phyloP scores from a whole-genome alignment of 2,888 invertebrate species.

The Chymomyza fuscimana region DNA sequence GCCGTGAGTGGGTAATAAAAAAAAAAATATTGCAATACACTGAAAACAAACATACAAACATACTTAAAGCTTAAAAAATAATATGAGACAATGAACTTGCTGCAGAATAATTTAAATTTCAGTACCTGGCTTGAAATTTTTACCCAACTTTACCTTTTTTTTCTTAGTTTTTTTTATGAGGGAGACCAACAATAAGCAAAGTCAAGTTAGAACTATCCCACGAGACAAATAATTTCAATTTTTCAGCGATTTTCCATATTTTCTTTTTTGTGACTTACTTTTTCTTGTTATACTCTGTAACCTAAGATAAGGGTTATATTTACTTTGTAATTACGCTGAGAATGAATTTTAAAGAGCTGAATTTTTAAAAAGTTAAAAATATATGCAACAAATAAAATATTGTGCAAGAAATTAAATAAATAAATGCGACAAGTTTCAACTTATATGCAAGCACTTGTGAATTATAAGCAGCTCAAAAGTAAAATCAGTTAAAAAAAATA shows the following conservation, averaged over 20 bases:
- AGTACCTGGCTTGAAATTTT: not conserved
- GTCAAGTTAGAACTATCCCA: slow-evolving; percentile 27
- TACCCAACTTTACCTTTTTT: not conserved
- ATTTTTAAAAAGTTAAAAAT: too few species aligned
- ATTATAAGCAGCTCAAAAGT: too few species aligned
- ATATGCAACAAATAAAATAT: too few species aligned
- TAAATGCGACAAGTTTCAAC: too few species aligned
- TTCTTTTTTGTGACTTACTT: not conserved
- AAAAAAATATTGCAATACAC: slow-evolving; percentile 47
- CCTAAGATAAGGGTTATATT: not conserved
- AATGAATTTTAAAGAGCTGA: too few species aligned
- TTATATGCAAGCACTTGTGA: too few species aligned
- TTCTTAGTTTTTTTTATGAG: not conserved
- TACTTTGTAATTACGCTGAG: too few species aligned
- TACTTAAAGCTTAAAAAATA: slow-evolving; percentile 30
- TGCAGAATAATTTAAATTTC: slow-evolving; percentile 24
- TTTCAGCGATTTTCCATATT: slow-evolving; percentile 39
- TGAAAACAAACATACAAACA: not conserved
- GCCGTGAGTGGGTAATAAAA: slow-evolving; percentile 46
- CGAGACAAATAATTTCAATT: slow-evolving; percentile 56
- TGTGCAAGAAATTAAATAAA: too few species aligned
- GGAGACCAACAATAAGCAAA: not conserved
- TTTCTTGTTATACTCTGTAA: not conserved
- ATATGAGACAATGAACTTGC: slow-evolving; percentile 39
- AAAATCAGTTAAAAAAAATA: too few species aligned